Evolutionary conservation across 1,140 invertebrate species (phyloP), one percentile per base, ranked within the genome.

Genomic region (Anoplolepis gracilipes): DNA sequence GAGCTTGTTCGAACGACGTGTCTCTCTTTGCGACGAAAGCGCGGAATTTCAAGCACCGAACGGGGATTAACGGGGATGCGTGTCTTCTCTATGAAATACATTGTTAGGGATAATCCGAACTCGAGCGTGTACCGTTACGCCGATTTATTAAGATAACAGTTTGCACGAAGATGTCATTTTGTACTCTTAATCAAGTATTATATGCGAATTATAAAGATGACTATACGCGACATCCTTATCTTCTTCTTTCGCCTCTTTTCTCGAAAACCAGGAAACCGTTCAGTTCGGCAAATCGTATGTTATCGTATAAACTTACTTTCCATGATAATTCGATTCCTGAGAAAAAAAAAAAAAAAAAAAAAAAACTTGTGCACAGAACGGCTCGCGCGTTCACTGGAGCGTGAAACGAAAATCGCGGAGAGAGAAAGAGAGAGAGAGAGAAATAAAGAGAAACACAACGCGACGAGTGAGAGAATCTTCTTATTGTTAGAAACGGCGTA

Each of bases 401-500:
- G 64, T 61, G 19, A 62, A 88, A 57, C 61, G 49, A 81, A 28
- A 64, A 70, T 46, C 82, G 53, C 39, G 81, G 57, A 30, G 55
- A 33, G 57, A 61, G 11, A 46, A 19, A n/a, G 19, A 30, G 49
- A n/a, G 69, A 22, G 49, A 46, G 42, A 0, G 69, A 55, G 69
- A 72, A 28, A 36, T 6, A 7, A 6, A 33, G 65, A 25, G n/a
- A n/a, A n/a, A n/a, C n/a, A n/a, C n/a, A 25, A 30, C 28, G 57
- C 22, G 79, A 16, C 30, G 76, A 33, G 33, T 25, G 69, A 46
- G 72, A 77, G 88, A 84, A 90, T 90, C 85, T 90, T 89, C 89
- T 85, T n/a, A n/a, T n/a, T n/a, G n/a, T n/a, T 85, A 86, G 86
- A 90, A 88, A 81, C 69, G 70, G 67, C 77, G 64, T 90, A 90